Evolutionary conservation across 1,140 invertebrate species (phyloP), one percentile per base, ranked within the genome.

Genomic region (Holotrichia oblita): DNA sequence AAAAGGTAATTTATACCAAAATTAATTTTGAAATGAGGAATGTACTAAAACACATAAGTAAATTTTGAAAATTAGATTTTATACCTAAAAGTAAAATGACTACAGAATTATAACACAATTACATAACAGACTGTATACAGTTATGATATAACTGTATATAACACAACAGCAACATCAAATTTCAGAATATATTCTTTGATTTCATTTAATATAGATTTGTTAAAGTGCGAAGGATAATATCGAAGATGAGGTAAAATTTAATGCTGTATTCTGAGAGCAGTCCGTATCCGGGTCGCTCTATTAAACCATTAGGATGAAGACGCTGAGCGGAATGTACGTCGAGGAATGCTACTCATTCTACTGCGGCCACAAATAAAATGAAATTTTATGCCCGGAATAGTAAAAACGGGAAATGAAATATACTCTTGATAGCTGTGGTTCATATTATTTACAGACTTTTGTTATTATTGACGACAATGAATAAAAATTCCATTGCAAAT

Each of bases 281-380:
- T 55, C n/a, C 48, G 14, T 55, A 55, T 55, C 48, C 48, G 48
- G 48, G 48, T 55, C 48, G 48, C 48, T 17, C 12, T 55, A 55
- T 55, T 55, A 55, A 17, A n/a, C 17, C 48, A n/a, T 14, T 55
- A 55, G 48, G 48, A 55, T 55, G 48, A n/a, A 17, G 48, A n/a
- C 14, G 48, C 6, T 2, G 14, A 55, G 27, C 27, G 48, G 48
- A 55, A 55, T 55, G 48, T 17, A 55, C 48, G 48, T n/a, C 48
- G 17, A 17, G 48, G 82, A 76, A 83, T 83, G 81, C 82, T 79
- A 80, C 81, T 80, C 79, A 82, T 82, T 81, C 78, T 78, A 69
- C 77, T 69, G 42, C 40, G 42, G 40, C 14, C 73, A 42, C 78
- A 55, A 17, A 55, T 55, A 59, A 81, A 80, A 82, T 82, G 74